Evolutionary conservation across 1,140 invertebrate species (phyloP), one percentile per base, ranked within the genome.

Genomic region (Tribolium castaneum): DNA sequence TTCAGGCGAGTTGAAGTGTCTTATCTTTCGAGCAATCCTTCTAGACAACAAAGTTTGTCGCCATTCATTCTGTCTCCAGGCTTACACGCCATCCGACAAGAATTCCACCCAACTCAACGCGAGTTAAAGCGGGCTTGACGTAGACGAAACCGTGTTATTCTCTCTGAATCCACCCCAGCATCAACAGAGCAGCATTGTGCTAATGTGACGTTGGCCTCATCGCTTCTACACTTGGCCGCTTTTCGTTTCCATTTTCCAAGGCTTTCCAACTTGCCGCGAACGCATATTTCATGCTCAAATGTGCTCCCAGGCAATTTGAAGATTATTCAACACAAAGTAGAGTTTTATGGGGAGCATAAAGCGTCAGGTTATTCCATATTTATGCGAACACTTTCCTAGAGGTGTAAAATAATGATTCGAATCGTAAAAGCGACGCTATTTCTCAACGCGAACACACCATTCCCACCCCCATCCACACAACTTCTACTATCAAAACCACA

Each of bases 281-380:
- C 73, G 75, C 80, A 81, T 80, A 84, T 84, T 84, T 84, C 82
- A 84, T 78, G 76, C 78, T 77, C 75, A 79, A 84, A 83, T 84
- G 83, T 84, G 83, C 84, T 82, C 82, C 79, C 66, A 77, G 83
- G 81, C 84, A 85, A 84, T 84, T 85, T 84, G 84, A 85, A 85
- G 84, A 85, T 85, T 85, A 84, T 85, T 85, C 84, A 85, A 85
- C 84, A 83, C 83, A 83, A 84, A 85, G 81, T 84, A 81, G 82
- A 83, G 75, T 84, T 84, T 84, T 84, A 84, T 84, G 82, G 81
- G 73, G 77, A 83, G 76, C 79, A 80, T 84, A 81, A 82, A 83
- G 80, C 82, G 82, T 74, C 84, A 84, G 83, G 82, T 84, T 84
- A 85, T 84, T 82, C 80, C 78, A 83, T 85, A 85, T 85, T 84